Conservation (phyloP, 2,888 invertebrate genomes). For the Erebia palarica region DNA sequence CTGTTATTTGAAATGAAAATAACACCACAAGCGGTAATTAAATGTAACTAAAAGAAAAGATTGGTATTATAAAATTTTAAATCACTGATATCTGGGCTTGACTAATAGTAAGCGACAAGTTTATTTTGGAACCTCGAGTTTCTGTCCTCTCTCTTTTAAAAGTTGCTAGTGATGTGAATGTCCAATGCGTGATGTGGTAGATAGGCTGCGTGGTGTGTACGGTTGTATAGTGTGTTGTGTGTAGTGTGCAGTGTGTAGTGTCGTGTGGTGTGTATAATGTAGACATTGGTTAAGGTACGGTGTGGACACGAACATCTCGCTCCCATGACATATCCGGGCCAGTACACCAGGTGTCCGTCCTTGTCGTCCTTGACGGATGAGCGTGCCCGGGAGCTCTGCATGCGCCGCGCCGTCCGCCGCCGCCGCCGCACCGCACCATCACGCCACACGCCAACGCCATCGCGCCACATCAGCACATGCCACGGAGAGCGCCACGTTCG, state of each 20-base stretch:
- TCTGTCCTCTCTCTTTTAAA: conserved; percentile 38
- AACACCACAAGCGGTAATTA: conserved; percentile 49
- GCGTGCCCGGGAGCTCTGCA: conserved; percentile 91
- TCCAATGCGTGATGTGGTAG: conserved; percentile 43
- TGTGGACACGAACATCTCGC: conserved; percentile 99
- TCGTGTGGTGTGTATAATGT: conserved; percentile 40
- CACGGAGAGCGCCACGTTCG: conserved; percentile 80
- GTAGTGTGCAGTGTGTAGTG: conserved; percentile 23
- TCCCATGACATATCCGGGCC: conserved; percentile 99
- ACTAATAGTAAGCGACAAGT: conserved; percentile 43
- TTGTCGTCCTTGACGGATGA: conserved; percentile 99
- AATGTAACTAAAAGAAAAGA: conserved; percentile 34
- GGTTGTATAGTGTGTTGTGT: conserved; percentile 28
- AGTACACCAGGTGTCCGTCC: conserved; percentile 99
- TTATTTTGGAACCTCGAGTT: conserved; percentile 37
- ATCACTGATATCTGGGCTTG: conserved; percentile 50
- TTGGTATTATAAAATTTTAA: conserved; percentile 55
- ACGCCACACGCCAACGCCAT: conserved; percentile 47
- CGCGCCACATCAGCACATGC: conserved; percentile 54
- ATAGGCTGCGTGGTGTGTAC: conserved; percentile 27
- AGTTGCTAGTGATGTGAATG: conserved; percentile 37
- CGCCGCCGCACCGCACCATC: conserved; percentile 38
- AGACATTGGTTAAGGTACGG: conserved; percentile 69
- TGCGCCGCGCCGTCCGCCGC: conserved; percentile 46
- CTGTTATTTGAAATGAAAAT: conserved; percentile 45